phyloP scores from a whole-genome alignment of 2,888 invertebrate species.

The Eumacrocentrus americanus region DNA sequence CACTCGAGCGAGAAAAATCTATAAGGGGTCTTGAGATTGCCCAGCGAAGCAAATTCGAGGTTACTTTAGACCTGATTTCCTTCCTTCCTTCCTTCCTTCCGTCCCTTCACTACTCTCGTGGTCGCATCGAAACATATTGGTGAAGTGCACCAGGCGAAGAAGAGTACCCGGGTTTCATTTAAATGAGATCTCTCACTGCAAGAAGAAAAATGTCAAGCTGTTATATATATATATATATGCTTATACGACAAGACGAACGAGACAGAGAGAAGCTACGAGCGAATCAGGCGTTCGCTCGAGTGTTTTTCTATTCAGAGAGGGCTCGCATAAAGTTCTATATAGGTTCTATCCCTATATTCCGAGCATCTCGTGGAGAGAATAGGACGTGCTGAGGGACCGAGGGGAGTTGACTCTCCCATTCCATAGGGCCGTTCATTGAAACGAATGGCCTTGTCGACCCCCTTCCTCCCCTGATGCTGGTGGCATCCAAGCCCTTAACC shows the following conservation, averaged over 20 bases:
- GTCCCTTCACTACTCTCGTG: slow-evolving; percentile 28
- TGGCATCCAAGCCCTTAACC: slow-evolving; percentile 26
- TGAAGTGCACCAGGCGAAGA: slow-evolving; percentile 31
- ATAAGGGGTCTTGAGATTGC: slow-evolving; percentile 45
- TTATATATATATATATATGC: background rate
- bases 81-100: slow-evolving; percentile 36
- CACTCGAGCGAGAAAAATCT: slow-evolving; percentile 43
- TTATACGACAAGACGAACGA: slow-evolving; percentile 14
- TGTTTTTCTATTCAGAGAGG: slow-evolving; percentile 57
- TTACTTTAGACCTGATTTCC: slow-evolving; percentile 41
- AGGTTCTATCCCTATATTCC: slow-evolving; percentile 21
- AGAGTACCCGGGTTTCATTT: slow-evolving; percentile 48
- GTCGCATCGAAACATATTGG: slow-evolving; percentile 34
- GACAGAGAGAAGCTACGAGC: slow-evolving; percentile 32
- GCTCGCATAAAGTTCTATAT: slow-evolving; percentile 55
- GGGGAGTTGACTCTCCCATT: slow-evolving; percentile 41
- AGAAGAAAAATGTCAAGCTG: slow-evolving; percentile 22
- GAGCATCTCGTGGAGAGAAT: slow-evolving; percentile 35
- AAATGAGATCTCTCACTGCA: slow-evolving; percentile 50
- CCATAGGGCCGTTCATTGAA: slow-evolving; percentile 55
- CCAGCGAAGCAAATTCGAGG: slow-evolving; percentile 47
- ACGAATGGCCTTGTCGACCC: slow-evolving; percentile 54
- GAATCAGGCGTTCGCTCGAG: slow-evolving; percentile 49
- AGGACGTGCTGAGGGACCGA: slow-evolving; percentile 28
- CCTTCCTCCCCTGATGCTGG: slow-evolving; percentile 30